These are phyloP conservation scores for Caenorhabditis doughertyi DNA, from an alignment of 2,888 invertebrate genomes.

Conservation along the genomic window DNA sequence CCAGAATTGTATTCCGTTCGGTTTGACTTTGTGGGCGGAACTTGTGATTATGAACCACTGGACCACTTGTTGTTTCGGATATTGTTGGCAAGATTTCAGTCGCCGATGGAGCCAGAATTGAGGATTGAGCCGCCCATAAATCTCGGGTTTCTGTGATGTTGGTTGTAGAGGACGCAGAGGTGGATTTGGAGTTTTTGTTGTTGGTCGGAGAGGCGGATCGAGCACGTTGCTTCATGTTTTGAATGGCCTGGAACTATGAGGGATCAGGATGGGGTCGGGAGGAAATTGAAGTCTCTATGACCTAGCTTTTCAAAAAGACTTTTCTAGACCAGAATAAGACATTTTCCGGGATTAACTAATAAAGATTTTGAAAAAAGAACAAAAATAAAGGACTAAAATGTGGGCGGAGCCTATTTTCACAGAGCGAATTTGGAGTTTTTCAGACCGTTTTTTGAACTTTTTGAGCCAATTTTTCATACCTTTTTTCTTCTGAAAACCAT, in stretches of 20 bases:
- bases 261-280: no score
- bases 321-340: no score
- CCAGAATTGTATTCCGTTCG: slow-evolving; percentile 66
- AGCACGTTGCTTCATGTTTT: slow-evolving; percentile 48
- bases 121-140: not conserved
- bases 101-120: slow-evolving; percentile 1
- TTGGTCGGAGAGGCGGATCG: slow-evolving; percentile 55
- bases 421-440: no score
- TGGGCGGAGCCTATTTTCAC: no score
- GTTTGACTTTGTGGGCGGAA: slow-evolving; percentile 67
- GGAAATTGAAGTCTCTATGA: no score
- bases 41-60: slow-evolving; percentile 10
- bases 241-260: slow-evolving; percentile 27
- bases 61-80: not conserved
- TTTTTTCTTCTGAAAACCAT: no score
- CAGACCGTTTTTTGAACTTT: no score
- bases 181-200: not conserved
- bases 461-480: no score
- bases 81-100: not conserved
- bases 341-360: no score
- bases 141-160: not conserved
- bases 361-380: no score
- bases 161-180: not conserved
- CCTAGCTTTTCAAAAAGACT: no score
- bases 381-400: no score